A percentile compares a stretch with the other conserved stretches of the same genome.
Evolutionary conservation across 2,888 invertebrate genomes (phyloP).

Genomic region (Heterodera filipjevi): DNA sequence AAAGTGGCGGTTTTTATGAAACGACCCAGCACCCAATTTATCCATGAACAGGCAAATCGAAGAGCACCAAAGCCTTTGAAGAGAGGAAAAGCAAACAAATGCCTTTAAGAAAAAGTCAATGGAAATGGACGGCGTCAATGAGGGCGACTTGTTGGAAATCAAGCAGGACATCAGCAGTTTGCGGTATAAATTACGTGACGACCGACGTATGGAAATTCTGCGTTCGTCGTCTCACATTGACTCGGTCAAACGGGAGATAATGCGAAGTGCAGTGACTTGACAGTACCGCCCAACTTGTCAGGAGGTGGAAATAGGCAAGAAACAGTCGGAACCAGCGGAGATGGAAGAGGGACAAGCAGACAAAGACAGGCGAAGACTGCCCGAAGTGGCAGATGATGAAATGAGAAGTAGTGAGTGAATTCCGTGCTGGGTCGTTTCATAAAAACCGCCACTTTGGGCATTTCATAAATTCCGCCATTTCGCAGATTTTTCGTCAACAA

Average conservation of each 20-base stretch:
- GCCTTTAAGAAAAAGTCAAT: constrained; percentile 68
- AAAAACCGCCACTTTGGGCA: too few relatives aligned
- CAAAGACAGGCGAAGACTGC: background rate
- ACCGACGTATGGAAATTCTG: constrained; percentile 68
- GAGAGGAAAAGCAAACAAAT: constrained; percentile 21
- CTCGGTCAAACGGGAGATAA: constrained; percentile 68
- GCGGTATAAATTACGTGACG: constrained; percentile 70
- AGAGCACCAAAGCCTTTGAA: constrained; percentile 24
- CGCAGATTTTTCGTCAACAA: too few relatives aligned
- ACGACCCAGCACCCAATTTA: constrained; percentile 70
- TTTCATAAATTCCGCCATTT: too few relatives aligned
- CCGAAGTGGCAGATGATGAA: constrained; percentile 26
- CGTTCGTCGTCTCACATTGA: constrained; percentile 69
- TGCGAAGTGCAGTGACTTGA: constrained; percentile 53
- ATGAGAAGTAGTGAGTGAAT: too few relatives aligned
- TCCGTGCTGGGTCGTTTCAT: too few relatives aligned
- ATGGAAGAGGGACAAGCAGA: background rate
- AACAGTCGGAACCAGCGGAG: background rate
- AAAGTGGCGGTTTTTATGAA: constrained; percentile 64
- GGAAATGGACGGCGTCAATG: constrained; percentile 71
- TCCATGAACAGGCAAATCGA: constrained; percentile 65
- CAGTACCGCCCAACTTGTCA: too few relatives aligned
- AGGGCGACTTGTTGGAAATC: constrained; percentile 71
- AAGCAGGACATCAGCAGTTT: constrained; percentile 72
- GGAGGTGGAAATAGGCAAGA: background rate